Percentiles rank a stretch among this genome's conserved stretches.
phyloP scores from a whole-genome alignment of 2,797 vertebrate genomes.

The Micromesistius poutassou region DNA sequence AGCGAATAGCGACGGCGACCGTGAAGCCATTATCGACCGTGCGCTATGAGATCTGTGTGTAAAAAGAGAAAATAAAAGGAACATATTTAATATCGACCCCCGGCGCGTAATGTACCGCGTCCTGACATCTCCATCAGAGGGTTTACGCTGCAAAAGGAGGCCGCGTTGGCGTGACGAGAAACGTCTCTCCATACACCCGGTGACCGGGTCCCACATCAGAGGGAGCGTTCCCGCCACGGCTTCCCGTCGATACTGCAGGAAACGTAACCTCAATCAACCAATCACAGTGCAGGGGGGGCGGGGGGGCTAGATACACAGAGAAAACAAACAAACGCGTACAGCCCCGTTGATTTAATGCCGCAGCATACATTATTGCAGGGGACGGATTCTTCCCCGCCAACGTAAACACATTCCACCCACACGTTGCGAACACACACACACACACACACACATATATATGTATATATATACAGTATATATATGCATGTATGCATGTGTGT shows the following conservation, averaged over 20 bases:
- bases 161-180: no score
- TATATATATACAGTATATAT: not conserved
- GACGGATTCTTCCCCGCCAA: slow-evolving; percentile 57
- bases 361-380: slow-evolving; percentile 59
- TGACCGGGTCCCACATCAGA: slow-evolving; percentile 16
- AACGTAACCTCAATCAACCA: slow-evolving; percentile 67
- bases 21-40: not conserved
- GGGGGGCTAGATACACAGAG: slow-evolving; percentile 50
- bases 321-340: slow-evolving; percentile 68
- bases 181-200: slow-evolving; percentile 6
- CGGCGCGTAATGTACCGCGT: not conserved
- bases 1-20: not conserved
- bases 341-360: slow-evolving; percentile 68
- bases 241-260: slow-evolving; percentile 66
- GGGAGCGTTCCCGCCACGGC: slow-evolving; percentile 44
- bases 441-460: not conserved
- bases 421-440: slow-evolving; percentile 40
- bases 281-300: slow-evolving; percentile 59
- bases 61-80: not conserved
- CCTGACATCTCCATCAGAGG: slow-evolving; percentile 1
- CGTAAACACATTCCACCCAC: slow-evolving; percentile 59
- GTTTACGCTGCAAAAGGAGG: not conserved
- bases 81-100: not conserved
- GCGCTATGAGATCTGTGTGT: not conserved
- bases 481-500: slow-evolving; percentile 2